Conservation (phyloP, 2,888 invertebrate genomes). For the Falcaria lacertinaria region DNA sequence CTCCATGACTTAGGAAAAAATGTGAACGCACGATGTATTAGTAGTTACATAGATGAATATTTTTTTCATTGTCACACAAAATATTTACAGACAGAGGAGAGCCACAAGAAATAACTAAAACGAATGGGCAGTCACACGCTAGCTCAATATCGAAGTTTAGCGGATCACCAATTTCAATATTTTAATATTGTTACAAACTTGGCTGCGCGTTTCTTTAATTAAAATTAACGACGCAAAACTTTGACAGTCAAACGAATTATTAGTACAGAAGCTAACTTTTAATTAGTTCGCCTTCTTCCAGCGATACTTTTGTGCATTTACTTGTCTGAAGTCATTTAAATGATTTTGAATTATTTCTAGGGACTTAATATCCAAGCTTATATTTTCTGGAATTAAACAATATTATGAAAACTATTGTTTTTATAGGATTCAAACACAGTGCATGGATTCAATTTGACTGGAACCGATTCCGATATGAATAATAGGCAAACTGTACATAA, state of each 20-base stretch:
- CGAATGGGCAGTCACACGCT: constrained; percentile 73
- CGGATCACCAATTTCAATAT: constrained; percentile 78
- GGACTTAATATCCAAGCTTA: constrained; percentile 30
- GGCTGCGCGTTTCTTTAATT: constrained; percentile 76
- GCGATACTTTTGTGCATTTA: constrained; percentile 73
- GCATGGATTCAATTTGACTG: neutral
- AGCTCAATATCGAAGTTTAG: constrained; percentile 73
- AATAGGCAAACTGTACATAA: neutral
- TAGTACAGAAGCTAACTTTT: constrained; percentile 77
- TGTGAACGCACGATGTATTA: constrained; percentile 2
- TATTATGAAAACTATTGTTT: neutral
- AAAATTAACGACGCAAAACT: constrained; percentile 79
- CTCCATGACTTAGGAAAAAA: constrained; percentile 27
- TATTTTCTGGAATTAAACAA: constrained; percentile 24
- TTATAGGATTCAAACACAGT: neutral
- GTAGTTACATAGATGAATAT: neutral
- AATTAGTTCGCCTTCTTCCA: constrained; percentile 73
- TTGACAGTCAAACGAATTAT: constrained; percentile 80
- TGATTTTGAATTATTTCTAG: constrained; percentile 65
- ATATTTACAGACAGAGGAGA: constrained; percentile 57
- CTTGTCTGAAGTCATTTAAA: constrained; percentile 65
- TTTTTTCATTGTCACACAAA: neutral
- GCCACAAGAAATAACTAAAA: constrained; percentile 74
- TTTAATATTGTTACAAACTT: constrained; percentile 78
- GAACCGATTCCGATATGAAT: neutral